phyloP scores from a whole-genome alignment of 2,888 invertebrate genomes.

The Drosophila bunnanda region DNA sequence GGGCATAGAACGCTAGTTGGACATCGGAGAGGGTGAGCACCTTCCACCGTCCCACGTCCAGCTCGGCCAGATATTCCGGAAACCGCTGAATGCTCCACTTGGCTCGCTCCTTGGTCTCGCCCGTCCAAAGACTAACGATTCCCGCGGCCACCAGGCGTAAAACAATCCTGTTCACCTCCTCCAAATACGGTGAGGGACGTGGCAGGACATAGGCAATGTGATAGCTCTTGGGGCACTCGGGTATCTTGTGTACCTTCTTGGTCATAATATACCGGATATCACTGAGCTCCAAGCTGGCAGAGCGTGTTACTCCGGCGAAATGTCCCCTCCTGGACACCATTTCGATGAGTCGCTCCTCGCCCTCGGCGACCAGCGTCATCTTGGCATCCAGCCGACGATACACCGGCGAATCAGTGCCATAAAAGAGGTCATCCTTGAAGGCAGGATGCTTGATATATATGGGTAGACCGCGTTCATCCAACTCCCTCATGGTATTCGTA shows the following conservation, averaged over 20 bases:
- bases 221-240: conserved; percentile 84
- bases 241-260: conserved; percentile 81
- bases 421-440: conserved; percentile 84
- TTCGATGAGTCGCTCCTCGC: conserved; percentile 73
- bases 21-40: conserved; percentile 81
- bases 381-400: conserved; percentile 78
- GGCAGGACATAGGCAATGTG: conserved; percentile 82
- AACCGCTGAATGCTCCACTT: conserved; percentile 69
- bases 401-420: conserved; percentile 77
- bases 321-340: conserved; percentile 69
- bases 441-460: conserved; percentile 84
- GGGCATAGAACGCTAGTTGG: conserved; percentile 82
- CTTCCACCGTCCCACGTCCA: conserved; percentile 75
- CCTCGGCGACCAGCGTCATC: conserved; percentile 73
- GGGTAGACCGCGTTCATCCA: conserved; percentile 78
- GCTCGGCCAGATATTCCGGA: conserved; percentile 63
- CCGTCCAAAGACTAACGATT: conserved; percentile 82
- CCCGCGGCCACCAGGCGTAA: conserved; percentile 80
- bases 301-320: conserved; percentile 81
- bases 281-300: conserved; percentile 74
- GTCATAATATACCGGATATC: conserved; percentile 79
- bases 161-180: conserved; percentile 77
- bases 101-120: conserved; percentile 75
- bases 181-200: conserved; percentile 79
- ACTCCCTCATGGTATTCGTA: conserved; percentile 82